phyloP scores from a whole-genome alignment of 2,113 vertebrate genomes.

The Andinoacara biseriatus region DNA sequence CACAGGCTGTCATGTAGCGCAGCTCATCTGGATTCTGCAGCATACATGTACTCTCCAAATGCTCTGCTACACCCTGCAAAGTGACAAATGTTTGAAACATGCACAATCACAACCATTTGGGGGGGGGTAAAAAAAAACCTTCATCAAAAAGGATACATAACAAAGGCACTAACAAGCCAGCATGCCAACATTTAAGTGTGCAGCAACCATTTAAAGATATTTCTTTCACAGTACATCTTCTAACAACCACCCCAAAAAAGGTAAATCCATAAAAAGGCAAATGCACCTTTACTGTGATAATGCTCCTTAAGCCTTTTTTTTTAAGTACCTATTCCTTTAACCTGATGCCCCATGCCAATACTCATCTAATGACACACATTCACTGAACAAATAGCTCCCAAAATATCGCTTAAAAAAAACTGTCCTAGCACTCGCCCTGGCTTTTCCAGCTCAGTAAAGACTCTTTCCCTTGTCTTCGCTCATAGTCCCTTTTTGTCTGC shows the following conservation, averaged over 20 bases:
- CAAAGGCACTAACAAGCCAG: conserved; percentile 49
- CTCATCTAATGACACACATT: conserved; percentile 73
- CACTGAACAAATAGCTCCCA: conserved; percentile 58
- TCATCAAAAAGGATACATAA: conserved; percentile 17
- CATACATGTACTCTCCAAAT: conserved; percentile 2
- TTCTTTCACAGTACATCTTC: conserved; percentile 44
- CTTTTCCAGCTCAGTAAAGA: conserved; percentile 53
- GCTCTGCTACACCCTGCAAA: conserved; percentile 40
- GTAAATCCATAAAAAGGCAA: conserved; percentile 33
- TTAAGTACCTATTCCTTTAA: conserved; percentile 63
- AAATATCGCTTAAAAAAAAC: conserved; percentile 59
- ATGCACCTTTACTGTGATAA: conserved; percentile 41
- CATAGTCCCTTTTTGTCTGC: conserved; percentile 71
- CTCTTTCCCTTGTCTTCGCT: conserved; percentile 71
- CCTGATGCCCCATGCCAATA: conserved; percentile 76
- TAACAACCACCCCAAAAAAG: conserved; percentile 24
- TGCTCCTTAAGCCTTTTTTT: conserved; percentile 13
- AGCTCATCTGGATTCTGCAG: conserved; percentile 54
- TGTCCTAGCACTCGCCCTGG: conserved; percentile 62
- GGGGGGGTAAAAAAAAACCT: not conserved
- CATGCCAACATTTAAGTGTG: conserved; percentile 45
- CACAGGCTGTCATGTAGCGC: conserved; percentile 48
- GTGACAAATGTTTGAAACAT: conserved; percentile 50
- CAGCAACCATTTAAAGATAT: conserved; percentile 36
- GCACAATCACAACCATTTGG: conserved; percentile 32